These are phyloP conservation scores for Microcebus murinus DNA, from an alignment of 2,113 vertebrate species.

Conservation along the genomic window DNA sequence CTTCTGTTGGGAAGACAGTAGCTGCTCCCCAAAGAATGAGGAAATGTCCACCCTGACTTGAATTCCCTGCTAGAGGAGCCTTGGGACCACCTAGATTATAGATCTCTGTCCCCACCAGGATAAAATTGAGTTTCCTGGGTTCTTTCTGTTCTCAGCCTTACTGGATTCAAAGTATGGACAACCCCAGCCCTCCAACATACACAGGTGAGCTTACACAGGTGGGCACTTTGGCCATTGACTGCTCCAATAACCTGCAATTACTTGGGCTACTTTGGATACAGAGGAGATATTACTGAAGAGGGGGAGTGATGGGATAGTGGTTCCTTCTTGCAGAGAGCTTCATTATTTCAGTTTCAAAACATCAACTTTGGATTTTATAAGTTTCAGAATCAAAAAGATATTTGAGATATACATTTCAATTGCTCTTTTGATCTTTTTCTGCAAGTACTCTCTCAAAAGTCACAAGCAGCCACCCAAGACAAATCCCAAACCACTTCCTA, in stretches of 20 bases:
- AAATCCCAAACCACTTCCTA: neutral
- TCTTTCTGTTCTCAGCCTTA: neutral
- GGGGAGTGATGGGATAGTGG: neutral
- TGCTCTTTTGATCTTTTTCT: neutral
- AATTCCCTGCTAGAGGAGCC: rapidly evolving
- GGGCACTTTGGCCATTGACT: neutral
- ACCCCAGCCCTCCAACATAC: neutral
- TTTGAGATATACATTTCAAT: neutral
- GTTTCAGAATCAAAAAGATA: neutral
- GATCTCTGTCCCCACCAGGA: neutral
- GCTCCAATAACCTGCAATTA: neutral
- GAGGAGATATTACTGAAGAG: neutral
- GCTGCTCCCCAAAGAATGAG: neutral
- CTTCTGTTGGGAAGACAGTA: neutral
- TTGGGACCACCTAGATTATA: neutral
- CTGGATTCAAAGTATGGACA: neutral
- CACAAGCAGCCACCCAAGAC: too few species aligned
- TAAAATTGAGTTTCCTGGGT: neutral
- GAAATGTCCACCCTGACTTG: neutral
- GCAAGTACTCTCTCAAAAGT: neutral
- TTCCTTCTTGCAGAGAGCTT: neutral
- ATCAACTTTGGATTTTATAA: neutral
- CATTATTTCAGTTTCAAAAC: neutral
- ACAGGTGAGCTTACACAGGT: too few species aligned
- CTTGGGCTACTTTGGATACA: neutral